Conservation (phyloP, 2,797 vertebrate species). For the Esox masquinongy region DNA sequence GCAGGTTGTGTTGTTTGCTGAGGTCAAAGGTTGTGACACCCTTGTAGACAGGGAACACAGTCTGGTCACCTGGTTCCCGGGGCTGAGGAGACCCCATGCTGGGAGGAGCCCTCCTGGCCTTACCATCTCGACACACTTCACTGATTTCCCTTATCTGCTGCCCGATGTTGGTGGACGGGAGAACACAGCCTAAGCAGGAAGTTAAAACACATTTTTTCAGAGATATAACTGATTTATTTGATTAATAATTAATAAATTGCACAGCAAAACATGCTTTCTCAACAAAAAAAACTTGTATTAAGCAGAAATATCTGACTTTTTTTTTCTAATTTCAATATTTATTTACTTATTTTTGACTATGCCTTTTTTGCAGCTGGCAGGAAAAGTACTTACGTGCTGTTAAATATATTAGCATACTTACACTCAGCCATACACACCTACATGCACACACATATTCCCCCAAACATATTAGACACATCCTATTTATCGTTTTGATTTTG, state of each 20-base stretch:
- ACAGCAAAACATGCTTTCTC: too few species aligned
- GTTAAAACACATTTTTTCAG: conserved; percentile 27
- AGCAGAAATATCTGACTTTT: too few species aligned
- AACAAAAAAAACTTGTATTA: too few species aligned
- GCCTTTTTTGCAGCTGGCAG: too few species aligned
- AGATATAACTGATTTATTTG: background rate
- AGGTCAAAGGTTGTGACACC: conserved; percentile 76
- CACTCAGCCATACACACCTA: background rate
- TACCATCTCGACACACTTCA: conserved; percentile 61
- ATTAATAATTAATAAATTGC: too few species aligned
- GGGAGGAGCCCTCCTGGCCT: conserved; percentile 54
- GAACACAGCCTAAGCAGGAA: conserved; percentile 60
- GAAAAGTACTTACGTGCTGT: background rate
- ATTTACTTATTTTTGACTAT: conserved; percentile 36
- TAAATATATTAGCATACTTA: background rate
- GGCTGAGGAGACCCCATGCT: conserved; percentile 56
- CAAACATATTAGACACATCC: conserved; percentile 1
- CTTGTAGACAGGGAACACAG: conserved; percentile 64
- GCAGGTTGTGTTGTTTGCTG: conserved; percentile 66
- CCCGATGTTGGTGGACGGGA: conserved; percentile 66
- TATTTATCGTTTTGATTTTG: too few species aligned
- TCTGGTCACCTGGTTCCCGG: conserved; percentile 66
- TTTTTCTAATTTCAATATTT: background rate
- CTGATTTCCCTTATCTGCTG: conserved; percentile 70
- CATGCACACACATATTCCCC: background rate